Conservation (phyloP, 23 tunicate genomes). For the Oikopleura albicans region DNA sequence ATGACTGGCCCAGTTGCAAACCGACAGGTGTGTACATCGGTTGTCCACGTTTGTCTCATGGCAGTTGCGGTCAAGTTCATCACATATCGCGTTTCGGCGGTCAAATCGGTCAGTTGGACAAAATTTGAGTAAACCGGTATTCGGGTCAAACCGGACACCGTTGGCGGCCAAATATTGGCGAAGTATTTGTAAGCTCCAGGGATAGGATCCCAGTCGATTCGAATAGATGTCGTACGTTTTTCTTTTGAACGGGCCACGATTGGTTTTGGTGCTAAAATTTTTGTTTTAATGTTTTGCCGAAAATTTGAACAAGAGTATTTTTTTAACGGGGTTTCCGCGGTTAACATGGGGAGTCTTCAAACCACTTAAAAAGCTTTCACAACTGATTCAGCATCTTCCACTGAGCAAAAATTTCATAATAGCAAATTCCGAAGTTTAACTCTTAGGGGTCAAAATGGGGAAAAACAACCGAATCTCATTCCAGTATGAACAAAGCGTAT, state of each 20-base stretch:
- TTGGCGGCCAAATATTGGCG: neutral
- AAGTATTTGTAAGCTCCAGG: neutral
- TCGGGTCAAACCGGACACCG: neutral
- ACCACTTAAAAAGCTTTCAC: too few species aligned
- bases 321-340: too few species aligned
- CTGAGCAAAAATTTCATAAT: too few species aligned
- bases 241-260: neutral
- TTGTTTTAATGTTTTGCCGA: too few species aligned
- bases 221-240: neutral
- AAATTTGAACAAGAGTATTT: too few species aligned
- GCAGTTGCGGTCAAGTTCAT: neutral
- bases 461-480: too few species aligned
- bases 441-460: too few species aligned
- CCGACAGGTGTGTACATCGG: neutral
- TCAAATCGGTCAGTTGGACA: neutral
- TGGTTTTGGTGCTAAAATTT: neutral
- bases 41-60: neutral
- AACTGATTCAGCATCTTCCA: too few species aligned
- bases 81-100: neutral
- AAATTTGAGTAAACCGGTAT: conserved; percentile 5
- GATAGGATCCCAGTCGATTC: conserved; percentile 7
- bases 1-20: neutral
- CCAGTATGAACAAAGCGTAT: too few species aligned
- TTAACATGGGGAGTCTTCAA: too few species aligned
- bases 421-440: too few species aligned